phyloP scores from a whole-genome alignment of 2,888 invertebrate species.

The Osedax frankpressi region DNA sequence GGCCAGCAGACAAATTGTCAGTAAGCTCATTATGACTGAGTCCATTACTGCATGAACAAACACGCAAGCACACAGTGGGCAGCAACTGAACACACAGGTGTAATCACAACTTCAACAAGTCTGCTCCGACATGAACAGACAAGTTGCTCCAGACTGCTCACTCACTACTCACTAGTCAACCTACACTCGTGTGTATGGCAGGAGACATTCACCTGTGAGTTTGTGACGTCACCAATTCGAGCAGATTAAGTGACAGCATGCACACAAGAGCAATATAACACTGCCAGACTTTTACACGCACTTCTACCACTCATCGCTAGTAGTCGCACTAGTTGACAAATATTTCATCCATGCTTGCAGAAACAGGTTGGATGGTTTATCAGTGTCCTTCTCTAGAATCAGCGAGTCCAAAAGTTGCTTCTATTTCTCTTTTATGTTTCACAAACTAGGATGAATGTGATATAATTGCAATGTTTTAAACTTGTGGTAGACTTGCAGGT shows the following conservation, averaged over 20 bases:
- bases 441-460: neutral
- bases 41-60: conserved; percentile 5
- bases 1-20: conserved; percentile 4
- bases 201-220: neutral
- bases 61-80: conserved; percentile 1
- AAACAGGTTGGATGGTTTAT: neutral
- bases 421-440: neutral
- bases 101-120: neutral
- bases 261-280: neutral
- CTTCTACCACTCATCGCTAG: neutral
- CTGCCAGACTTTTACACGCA: neutral
- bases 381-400: conserved; percentile 1
- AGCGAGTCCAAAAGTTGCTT: neutral
- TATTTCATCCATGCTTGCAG: neutral
- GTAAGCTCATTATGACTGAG: conserved; percentile 1
- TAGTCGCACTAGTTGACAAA: neutral
- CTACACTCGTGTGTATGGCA: neutral
- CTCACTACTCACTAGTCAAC: neutral
- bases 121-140: conserved; percentile 1
- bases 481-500: conserved; percentile 1
- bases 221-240: neutral
- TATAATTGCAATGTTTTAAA: neutral
- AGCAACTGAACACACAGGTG: conserved; percentile 1
- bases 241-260: neutral
- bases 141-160: conserved; percentile 3